Evolutionary conservation across 2,797 vertebrate genomes (phyloP).

Genomic region (Sylvia borin): DNA sequence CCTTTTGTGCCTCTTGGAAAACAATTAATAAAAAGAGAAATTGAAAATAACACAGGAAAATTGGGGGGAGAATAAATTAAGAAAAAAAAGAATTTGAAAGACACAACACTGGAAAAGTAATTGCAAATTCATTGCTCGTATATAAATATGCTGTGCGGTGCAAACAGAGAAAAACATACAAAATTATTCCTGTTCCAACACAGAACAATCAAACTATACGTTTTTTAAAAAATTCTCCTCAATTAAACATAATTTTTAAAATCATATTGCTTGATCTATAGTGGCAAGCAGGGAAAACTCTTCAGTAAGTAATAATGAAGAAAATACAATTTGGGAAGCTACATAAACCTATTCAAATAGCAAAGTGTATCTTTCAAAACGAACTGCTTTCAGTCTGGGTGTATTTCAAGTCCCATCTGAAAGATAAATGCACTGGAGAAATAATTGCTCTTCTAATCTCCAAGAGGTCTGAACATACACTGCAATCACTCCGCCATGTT

Average conservation of each 20-base stretch:
- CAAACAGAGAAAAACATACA: background rate
- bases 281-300: background rate
- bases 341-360: background rate
- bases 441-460: background rate
- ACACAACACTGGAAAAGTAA: background rate
- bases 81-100: background rate
- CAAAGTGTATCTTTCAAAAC: background rate
- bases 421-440: background rate
- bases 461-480: background rate
- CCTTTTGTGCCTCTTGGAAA: background rate
- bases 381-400: background rate
- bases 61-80: fast-evolving
- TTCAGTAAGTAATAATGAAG: background rate
- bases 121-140: background rate
- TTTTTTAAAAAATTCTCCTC: background rate
- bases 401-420: background rate
- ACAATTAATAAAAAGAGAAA: background rate
- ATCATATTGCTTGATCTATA: background rate
- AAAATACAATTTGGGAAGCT: background rate
- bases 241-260: background rate
- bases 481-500: background rate
- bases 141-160: background rate
- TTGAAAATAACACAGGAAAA: background rate
- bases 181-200: background rate
- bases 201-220: background rate